These are phyloP conservation scores for Polylopha cassiicola DNA, from an alignment of 2,888 invertebrate genomes.

Conservation along the genomic window DNA sequence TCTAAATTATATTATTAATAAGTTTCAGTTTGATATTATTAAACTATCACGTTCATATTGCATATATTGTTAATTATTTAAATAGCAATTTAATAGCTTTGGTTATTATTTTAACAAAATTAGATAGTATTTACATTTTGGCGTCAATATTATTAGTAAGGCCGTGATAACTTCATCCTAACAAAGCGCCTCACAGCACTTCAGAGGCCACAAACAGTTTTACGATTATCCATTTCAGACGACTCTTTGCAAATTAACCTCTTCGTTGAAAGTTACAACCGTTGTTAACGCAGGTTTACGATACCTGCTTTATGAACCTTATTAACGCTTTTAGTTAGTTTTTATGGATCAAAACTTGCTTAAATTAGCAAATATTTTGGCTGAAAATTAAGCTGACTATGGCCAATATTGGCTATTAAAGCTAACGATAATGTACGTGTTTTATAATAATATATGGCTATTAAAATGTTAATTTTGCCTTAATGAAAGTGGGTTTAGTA, in stretches of 20 bases:
- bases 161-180: too few relatives aligned
- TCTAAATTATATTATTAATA: too few relatives aligned
- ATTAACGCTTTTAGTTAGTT: constrained; percentile 11
- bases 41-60: too few relatives aligned
- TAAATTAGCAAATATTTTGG: constrained; percentile 10
- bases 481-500: constrained; percentile 71
- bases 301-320: constrained; percentile 1
- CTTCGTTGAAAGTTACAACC: constrained; percentile 36
- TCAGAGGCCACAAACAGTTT: too few relatives aligned
- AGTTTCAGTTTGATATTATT: too few relatives aligned
- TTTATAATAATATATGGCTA: constrained; percentile 69
- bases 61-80: too few relatives aligned
- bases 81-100: too few relatives aligned
- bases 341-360: constrained; percentile 12
- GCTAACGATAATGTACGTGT: constrained; percentile 50
- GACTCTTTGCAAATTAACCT: constrained; percentile 40
- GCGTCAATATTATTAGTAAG: too few relatives aligned
- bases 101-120: too few relatives aligned
- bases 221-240: constrained; percentile 48
- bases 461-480: constrained; percentile 74
- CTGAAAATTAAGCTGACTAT: constrained; percentile 36
- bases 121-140: too few relatives aligned
- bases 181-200: too few relatives aligned
- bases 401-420: constrained; percentile 47
- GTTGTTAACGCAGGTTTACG: constrained; percentile 24